Base-by-base conservation (phyloP, 2,888 invertebrate species). In the Pristionchus maxplancki region DNA sequence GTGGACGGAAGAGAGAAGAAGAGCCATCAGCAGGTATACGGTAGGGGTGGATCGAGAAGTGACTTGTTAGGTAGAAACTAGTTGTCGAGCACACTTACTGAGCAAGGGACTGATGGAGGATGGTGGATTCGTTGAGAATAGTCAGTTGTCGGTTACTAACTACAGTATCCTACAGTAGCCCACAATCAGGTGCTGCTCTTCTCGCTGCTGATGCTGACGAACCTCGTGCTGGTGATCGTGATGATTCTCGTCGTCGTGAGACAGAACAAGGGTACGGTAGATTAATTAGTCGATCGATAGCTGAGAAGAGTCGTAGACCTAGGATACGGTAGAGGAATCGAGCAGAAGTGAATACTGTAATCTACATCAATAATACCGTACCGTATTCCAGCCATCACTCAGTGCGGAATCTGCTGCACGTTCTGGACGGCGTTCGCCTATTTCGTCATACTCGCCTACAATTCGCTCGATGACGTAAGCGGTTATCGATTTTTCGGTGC, bases 401-500 rank as follows among this genome's bases (percentile, higher is more conserved):
- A 78, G 44, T 48, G 44, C 28, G 78, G 40, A 5, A 78, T 78
- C 78, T 78, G 78, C 44, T 78, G 78, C 44, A 28, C n/a, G 5
- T 78, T 78, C 44, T 78, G 78, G 78, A 78, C 78, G 44, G 78
- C 78, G 0, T 78, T 78, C 78, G 78, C 78, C 78, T 78, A 78
- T 34, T 78, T 78, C 20, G 78, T 78, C 44, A 44, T 78, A 78
- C 78, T 78, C 78, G 78, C 78, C 78, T 78, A 78, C 78, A 78
- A 78, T 78, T 78, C 78, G 78, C 78, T 78, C 78, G 78, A 78
- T 78, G 78, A 78, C 78, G 78, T 78, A 5, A 78, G 74, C 53
- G 53, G 11, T 64, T 64, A 64, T 64, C 64, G 64, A 67, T 67
- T 67, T 31, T n/a, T n/a, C 20, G 1, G 24, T 20, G 0, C 9